These are phyloP conservation scores for Channa maculata DNA, from an alignment of 2,113 vertebrate species.

Conservation along the genomic window DNA sequence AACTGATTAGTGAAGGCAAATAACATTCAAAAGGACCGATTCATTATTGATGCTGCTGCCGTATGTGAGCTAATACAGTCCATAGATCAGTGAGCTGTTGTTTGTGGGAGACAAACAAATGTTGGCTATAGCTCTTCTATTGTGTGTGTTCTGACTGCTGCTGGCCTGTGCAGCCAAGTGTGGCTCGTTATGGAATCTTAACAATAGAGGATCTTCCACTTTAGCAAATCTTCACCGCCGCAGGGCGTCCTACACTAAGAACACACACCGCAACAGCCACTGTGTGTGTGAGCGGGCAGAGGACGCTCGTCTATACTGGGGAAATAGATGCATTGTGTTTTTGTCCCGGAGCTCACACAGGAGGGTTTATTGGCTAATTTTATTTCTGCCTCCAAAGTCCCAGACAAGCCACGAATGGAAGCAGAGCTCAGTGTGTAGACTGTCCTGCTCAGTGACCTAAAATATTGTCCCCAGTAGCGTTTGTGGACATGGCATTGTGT, in stretches of 20 bases:
- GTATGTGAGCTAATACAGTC: background rate
- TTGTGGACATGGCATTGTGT: conserved; percentile 11
- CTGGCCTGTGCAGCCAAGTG: conserved; percentile 17
- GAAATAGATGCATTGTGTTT: conserved; percentile 27
- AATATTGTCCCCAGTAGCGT: conserved; percentile 5
- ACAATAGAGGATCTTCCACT: conserved; percentile 42
- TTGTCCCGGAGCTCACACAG: conserved; percentile 4
- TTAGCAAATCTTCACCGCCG: conserved; percentile 36
- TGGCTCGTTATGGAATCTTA: conserved; percentile 30
- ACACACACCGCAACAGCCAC: background rate
- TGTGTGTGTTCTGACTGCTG: conserved; percentile 32
- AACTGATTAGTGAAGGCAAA: conserved; percentile 36
- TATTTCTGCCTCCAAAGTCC: conserved; percentile 3
- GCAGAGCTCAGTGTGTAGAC: background rate
- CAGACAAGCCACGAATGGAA: background rate
- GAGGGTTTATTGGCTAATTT: conserved; percentile 23
- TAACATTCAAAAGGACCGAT: conserved; percentile 32
- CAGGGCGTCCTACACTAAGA: conserved; percentile 29
- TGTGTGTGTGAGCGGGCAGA: background rate
- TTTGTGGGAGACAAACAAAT: conserved; percentile 4
- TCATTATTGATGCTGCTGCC: conserved; percentile 21
- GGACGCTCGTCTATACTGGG: background rate
- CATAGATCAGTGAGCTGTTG: conserved; percentile 17
- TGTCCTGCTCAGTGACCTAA: conserved; percentile 55
- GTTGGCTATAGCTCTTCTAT: background rate